Evolutionary conservation across 2,888 invertebrate species (phyloP).

Genomic region (Drosophila gaucha): DNA sequence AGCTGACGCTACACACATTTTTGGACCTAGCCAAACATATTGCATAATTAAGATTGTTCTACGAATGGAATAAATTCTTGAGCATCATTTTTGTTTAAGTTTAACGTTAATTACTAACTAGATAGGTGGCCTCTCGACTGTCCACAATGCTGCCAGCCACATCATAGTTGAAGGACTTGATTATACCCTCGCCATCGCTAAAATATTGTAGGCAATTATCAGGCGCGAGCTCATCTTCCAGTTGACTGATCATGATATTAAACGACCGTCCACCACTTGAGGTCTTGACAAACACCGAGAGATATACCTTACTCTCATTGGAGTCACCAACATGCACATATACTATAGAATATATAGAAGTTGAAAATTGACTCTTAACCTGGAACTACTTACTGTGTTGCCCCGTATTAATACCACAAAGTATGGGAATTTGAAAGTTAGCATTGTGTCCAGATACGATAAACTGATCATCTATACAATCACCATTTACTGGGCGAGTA

Average conservation of each 20-base stretch:
- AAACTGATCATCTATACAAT: conserved; percentile 89
- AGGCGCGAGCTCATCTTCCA: conserved; percentile 85
- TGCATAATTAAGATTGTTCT: conserved; percentile 92
- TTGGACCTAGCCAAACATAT: conserved; percentile 88
- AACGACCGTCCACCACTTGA: conserved; percentile 86
- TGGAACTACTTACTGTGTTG: conserved; percentile 87
- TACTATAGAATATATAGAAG: conserved; percentile 85
- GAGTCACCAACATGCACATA: conserved; percentile 89
- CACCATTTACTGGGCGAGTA: conserved; percentile 88
- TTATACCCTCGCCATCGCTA: conserved; percentile 86
- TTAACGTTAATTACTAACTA: conserved; percentile 85
- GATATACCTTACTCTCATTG: conserved; percentile 87
- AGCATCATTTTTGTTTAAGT: neutral
- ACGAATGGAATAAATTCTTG: conserved; percentile 11
- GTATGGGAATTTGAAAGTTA: conserved; percentile 88
- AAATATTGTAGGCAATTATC: conserved; percentile 89
- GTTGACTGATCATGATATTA: conserved; percentile 87
- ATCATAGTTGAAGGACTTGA: conserved; percentile 91
- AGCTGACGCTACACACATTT: conserved; percentile 89
- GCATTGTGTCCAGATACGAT: conserved; percentile 89
- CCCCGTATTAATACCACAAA: conserved; percentile 91
- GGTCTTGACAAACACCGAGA: conserved; percentile 88
- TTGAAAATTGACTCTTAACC: neutral
- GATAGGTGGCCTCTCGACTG: conserved; percentile 87
- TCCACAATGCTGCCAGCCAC: conserved; percentile 86